These are phyloP conservation scores for Muscina levida DNA, from an alignment of 2,888 invertebrate genomes.

Conservation along the genomic window DNA sequence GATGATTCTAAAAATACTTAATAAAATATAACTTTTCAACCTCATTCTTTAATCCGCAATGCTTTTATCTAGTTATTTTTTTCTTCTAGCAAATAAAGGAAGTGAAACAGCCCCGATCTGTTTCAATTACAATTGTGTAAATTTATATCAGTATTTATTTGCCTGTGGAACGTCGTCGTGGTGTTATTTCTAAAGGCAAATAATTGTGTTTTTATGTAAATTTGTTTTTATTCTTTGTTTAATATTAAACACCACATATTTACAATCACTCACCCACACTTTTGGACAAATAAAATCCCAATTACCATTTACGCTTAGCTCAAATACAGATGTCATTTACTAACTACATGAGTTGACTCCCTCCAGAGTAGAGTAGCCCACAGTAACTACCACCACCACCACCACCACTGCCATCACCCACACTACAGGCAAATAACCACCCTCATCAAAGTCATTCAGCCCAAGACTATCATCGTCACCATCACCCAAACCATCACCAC, in stretches of 20 bases:
- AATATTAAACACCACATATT: neutral
- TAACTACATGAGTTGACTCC: constrained; percentile 42
- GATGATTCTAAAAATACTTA: neutral
- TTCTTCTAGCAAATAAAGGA: constrained; percentile 10
- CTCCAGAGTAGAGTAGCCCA: neutral
- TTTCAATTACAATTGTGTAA: constrained; percentile 24
- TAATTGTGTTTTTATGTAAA: constrained; percentile 58
- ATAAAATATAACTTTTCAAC: neutral
- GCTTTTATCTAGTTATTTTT: neutral
- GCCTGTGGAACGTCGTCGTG: neutral
- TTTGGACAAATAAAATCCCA: constrained; percentile 39
- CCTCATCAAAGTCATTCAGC: constrained; percentile 9
- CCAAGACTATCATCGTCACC: neutral
- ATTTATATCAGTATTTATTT: constrained; percentile 19
- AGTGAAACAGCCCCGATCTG: neutral
- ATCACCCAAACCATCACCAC: neutral
- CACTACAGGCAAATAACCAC: constrained; percentile 2
- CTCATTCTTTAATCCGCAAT: no score
- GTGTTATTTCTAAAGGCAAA: constrained; percentile 38
- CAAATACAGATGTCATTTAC: constrained; percentile 53
- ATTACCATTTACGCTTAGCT: constrained; percentile 38
- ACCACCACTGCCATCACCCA: neutral
- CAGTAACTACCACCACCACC: neutral
- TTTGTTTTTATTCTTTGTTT: constrained; percentile 38
- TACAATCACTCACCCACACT: neutral